Conservation (phyloP, 2,113 vertebrate species). For the Microtus montanus region DNA sequence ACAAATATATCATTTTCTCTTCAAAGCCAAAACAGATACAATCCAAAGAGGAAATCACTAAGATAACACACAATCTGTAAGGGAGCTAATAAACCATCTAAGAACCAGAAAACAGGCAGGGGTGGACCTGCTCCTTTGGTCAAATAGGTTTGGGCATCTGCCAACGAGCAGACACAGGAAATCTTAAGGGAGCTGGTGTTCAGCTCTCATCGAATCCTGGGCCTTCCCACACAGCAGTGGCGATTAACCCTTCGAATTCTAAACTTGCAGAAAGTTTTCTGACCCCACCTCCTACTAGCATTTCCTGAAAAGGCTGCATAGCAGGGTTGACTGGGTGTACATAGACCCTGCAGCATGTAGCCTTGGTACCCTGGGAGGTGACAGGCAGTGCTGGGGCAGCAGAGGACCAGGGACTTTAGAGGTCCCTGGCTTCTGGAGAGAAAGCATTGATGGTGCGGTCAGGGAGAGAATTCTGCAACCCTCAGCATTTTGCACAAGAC, state of each 20-base stretch:
- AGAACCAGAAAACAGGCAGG: neutral
- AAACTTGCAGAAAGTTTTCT: fast-evolving
- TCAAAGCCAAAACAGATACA: slow-evolving; percentile 17
- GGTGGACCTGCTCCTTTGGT: neutral
- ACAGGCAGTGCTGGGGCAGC: slow-evolving; percentile 39
- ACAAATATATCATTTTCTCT: slow-evolving; percentile 33
- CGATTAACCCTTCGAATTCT: neutral
- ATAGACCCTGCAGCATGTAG: neutral
- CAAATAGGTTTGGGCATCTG: neutral
- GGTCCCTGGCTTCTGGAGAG: fast-evolving
- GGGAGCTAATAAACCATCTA: neutral
- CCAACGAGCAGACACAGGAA: fast-evolving
- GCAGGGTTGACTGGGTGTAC: fast-evolving
- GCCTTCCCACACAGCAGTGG: neutral
- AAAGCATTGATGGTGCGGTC: neutral
- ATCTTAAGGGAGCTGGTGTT: fast-evolving
- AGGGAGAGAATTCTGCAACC: neutral
- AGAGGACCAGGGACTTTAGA: neutral
- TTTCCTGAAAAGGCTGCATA: fast-evolving
- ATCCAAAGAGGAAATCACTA: slow-evolving; percentile 7
- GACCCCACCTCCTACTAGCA: fast-evolving
- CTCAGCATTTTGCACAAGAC: neutral
- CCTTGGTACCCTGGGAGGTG: neutral
- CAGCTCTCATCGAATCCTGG: fast-evolving
- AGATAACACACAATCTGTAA: neutral